phyloP scores from a whole-genome alignment of 1,140 invertebrate genomes.

The Drosophila sucinea region DNA sequence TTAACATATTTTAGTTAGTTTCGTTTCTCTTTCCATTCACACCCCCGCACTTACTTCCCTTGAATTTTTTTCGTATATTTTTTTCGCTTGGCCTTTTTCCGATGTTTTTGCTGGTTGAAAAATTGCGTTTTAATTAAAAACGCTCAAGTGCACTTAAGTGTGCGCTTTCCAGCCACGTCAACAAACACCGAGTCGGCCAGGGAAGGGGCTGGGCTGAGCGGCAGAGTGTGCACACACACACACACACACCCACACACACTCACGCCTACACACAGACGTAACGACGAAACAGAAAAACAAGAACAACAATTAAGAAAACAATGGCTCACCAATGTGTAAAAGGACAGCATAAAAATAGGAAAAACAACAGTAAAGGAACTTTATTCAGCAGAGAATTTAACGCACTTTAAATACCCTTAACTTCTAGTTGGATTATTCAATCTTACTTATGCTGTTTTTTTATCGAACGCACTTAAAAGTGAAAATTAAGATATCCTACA shows the following conservation, averaged over 20 bases:
- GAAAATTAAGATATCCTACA: too few species aligned
- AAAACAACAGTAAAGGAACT: constrained; percentile 30
- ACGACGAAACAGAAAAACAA: constrained; percentile 23
- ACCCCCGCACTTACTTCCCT: neutral
- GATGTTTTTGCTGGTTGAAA: constrained; percentile 63
- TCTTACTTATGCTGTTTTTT: too few species aligned
- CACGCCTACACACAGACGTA: constrained; percentile 49
- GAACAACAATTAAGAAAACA: constrained; percentile 71
- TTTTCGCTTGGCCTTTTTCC: constrained; percentile 17
- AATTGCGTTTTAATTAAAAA: constrained; percentile 80
- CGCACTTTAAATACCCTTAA: neutral
- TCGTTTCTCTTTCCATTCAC: neutral
- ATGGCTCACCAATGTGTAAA: constrained; percentile 55
- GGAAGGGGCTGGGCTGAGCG: constrained; percentile 29
- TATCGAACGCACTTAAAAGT: too few species aligned
- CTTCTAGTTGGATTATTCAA: neutral
- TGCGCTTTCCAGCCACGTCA: constrained; percentile 73
- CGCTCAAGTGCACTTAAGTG: constrained; percentile 80
- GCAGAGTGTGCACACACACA: constrained; percentile 29
- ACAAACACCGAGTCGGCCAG: constrained; percentile 36
- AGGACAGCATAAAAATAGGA: constrained; percentile 34
- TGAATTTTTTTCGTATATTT: neutral
- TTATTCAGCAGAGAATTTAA: constrained; percentile 1
- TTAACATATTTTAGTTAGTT: constrained; percentile 43
- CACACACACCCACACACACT: constrained; percentile 29